These are phyloP conservation scores for Drosophila murphyi DNA, from an alignment of 1,140 invertebrate species.

Conservation along the genomic window DNA sequence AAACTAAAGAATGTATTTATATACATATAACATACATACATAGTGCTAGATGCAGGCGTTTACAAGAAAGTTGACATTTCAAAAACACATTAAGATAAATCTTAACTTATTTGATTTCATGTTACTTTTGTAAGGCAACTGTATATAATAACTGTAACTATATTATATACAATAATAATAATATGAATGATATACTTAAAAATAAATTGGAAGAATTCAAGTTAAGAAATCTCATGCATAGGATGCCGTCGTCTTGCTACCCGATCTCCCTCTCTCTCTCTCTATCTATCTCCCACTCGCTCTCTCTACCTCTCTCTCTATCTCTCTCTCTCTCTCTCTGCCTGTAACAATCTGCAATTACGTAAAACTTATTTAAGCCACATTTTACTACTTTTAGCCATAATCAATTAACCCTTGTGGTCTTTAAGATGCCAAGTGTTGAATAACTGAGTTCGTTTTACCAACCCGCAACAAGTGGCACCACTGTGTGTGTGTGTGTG, in stretches of 20 bases:
- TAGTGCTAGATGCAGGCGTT: too few relatives aligned
- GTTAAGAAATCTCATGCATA: too few relatives aligned
- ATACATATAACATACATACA: too few relatives aligned
- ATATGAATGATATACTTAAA: too few relatives aligned
- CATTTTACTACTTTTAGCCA: neutral
- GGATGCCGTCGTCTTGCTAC: neutral
- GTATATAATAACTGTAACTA: too few relatives aligned
- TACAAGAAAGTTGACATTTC: too few relatives aligned
- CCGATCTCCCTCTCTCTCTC: slow-evolving; percentile 4
- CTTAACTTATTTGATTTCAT: too few relatives aligned
- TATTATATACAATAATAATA: too few relatives aligned
- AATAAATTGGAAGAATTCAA: too few relatives aligned
- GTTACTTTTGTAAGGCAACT: too few relatives aligned
- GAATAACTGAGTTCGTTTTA: slow-evolving; percentile 13
- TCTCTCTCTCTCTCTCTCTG: neutral
- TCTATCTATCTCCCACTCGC: neutral
- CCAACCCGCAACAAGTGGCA: slow-evolving; percentile 1
- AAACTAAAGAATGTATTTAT: too few relatives aligned
- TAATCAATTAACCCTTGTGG: slow-evolving; percentile 2
- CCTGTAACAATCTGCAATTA: slow-evolving; percentile 1
- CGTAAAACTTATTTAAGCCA: neutral
- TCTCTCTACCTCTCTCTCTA: neutral
- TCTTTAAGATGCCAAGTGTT: slow-evolving; percentile 22
- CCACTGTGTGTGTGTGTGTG: slow-evolving; percentile 3
- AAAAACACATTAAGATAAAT: too few relatives aligned